Evolutionary conservation across 2,113 vertebrate species (phyloP).

Genomic region (Muscicapa adusta): DNA sequence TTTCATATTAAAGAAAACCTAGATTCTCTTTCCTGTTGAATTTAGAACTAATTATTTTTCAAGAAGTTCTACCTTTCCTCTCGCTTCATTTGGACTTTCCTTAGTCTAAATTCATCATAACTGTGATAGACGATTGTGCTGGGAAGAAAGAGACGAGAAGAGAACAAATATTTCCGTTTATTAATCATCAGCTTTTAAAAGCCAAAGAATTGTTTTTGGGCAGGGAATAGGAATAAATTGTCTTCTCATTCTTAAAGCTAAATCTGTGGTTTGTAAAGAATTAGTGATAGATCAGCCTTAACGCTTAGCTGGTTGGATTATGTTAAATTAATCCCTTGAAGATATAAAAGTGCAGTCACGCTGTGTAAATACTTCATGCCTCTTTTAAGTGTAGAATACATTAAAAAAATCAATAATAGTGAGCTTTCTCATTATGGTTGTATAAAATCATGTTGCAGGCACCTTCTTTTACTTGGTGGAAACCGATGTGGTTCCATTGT

Average conservation of each 20-base stretch:
- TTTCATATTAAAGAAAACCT: constrained; percentile 23
- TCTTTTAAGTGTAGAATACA: not conserved
- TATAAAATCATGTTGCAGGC: not conserved
- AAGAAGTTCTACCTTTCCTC: not conserved
- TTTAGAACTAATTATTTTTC: constrained; percentile 1
- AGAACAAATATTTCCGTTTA: not conserved
- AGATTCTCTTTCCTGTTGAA: not conserved
- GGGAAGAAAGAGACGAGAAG: not conserved
- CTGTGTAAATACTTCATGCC: not conserved
- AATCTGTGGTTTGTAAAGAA: not conserved
- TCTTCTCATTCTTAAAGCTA: not conserved
- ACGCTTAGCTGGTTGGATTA: not conserved
- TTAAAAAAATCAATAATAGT: not conserved
- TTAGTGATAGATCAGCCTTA: not conserved
- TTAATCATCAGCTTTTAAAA: not conserved
- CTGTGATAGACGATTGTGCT: not conserved
- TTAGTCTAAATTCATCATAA: not conserved
- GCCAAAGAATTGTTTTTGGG: not conserved
- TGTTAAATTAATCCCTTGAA: not conserved
- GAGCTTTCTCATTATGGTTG: not conserved
- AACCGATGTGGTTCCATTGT: not conserved
- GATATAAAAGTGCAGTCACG: not conserved
- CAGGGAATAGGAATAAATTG: not conserved
- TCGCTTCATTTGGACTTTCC: not conserved
- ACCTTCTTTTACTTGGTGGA: not conserved